Evolutionary conservation across 2,113 vertebrate genomes (phyloP).

Genomic region (Lepisosteus oculatus): DNA sequence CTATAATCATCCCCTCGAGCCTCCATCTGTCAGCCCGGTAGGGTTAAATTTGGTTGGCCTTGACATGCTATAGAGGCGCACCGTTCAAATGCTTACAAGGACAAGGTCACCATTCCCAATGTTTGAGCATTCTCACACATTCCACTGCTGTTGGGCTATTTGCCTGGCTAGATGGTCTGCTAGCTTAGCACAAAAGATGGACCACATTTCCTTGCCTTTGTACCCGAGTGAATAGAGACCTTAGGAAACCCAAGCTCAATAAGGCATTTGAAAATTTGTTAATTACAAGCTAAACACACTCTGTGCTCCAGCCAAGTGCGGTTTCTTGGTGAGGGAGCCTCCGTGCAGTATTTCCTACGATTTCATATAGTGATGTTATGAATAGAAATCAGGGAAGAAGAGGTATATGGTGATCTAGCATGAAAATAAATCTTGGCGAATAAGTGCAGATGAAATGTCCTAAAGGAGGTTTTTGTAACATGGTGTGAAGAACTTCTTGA

Average conservation of each 20-base stretch:
- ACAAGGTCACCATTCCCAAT: neutral
- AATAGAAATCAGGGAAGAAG: too few relatives aligned
- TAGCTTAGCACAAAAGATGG: slow-evolving; percentile 58
- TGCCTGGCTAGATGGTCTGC: slow-evolving; percentile 35
- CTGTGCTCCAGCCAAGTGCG: neutral
- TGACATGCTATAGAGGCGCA: neutral
- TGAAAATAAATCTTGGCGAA: too few relatives aligned
- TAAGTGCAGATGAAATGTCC: too few relatives aligned
- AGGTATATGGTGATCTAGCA: too few relatives aligned
- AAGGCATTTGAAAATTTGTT: slow-evolving; percentile 50
- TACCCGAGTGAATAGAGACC: slow-evolving; percentile 57
- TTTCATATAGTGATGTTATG: neutral
- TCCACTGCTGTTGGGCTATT: neutral
- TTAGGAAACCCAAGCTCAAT: slow-evolving; percentile 61
- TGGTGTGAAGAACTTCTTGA: too few relatives aligned
- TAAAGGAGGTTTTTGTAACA: too few relatives aligned
- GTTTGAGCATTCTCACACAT: neutral
- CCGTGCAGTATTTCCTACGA: neutral
- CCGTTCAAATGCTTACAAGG: neutral
- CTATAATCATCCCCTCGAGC: slow-evolving; percentile 24
- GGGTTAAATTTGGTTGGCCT: neutral
- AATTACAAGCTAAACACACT: slow-evolving; percentile 52
- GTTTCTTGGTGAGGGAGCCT: neutral
- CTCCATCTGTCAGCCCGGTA: slow-evolving; percentile 8
- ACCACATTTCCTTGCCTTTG: slow-evolving; percentile 54